A percentile compares a stretch with the other conserved stretches of the same genome.
Conservation (phyloP, 2,113 vertebrate species). For the Cricetomys ansorgei region DNA sequence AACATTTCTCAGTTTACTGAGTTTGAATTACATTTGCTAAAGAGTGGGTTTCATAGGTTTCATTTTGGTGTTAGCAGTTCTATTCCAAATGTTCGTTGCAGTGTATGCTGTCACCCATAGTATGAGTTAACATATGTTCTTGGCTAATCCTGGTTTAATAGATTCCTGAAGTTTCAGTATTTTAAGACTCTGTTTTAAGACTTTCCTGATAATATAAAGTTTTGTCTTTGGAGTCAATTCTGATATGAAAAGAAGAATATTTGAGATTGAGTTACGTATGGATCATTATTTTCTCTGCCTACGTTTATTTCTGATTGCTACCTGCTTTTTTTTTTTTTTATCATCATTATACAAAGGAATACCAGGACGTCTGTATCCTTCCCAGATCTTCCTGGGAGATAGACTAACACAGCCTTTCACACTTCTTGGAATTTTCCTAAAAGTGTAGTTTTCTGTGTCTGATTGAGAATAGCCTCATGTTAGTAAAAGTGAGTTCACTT, state of each 20-base stretch:
- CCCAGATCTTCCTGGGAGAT: conserved; percentile 83
- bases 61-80: conserved; percentile 38
- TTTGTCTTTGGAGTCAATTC: conserved; percentile 83
- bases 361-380: conserved; percentile 78
- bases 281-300: conserved; percentile 80
- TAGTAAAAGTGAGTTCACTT: conserved; percentile 76
- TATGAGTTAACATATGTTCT: neutral
- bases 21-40: conserved; percentile 48
- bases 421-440: conserved; percentile 83
- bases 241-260: conserved; percentile 84
- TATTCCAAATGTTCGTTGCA: conserved; percentile 1
- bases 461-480: conserved; percentile 84
- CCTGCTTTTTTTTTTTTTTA: conserved; percentile 80
- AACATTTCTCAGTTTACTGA: conserved; percentile 47
- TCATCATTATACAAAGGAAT: conserved; percentile 83
- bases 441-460: conserved; percentile 81
- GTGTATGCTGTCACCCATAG: neutral
- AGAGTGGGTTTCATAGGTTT: neutral
- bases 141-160: conserved; percentile 43
- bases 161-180: neutral
- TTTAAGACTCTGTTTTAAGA: conserved; percentile 47
- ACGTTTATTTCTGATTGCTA: conserved; percentile 77
- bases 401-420: conserved; percentile 83
- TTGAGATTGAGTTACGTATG: conserved; percentile 83
- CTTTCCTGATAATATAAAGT: conserved; percentile 70